Evolutionary conservation across 2,113 vertebrate species (phyloP), one percentile per base, ranked within the genome.

Genomic region (Marcusenius ussheri): DNA sequence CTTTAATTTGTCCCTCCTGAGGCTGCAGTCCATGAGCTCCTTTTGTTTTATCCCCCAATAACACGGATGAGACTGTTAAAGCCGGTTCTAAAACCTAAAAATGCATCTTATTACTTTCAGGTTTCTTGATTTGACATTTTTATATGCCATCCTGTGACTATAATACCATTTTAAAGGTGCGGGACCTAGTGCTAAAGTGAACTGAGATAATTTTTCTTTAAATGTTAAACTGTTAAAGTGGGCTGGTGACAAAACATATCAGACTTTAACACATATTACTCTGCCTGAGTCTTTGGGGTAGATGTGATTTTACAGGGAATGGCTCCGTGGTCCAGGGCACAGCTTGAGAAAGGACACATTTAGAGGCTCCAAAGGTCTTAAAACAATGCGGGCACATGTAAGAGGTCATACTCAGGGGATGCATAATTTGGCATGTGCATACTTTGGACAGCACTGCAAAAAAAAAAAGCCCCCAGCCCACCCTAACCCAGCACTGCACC

Each of bases 391-490:
- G 94, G 90, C 87, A 19, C 92, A 94, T 91, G 95, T 96, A 94
- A 92, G 31, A 90, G 95, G 96, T 94, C 89, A 89, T 92, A 0
- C 91, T 93, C 92, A 74, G 56, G 92, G 94, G 94, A 93, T 95
- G 93, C 94, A 93, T 93, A 93, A 92, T 91, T 91, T 95, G 95
- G 95, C 96, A 96, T 97, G 95, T 95, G 95, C 94, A 96, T 96
- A 95, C 95, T 94, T 93, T 96, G 95, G 95, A 95, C 95, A 96
- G 93, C 93, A 93, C 97, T 95, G 94, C 93, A 92, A 24, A 42
- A 83, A 24, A 42, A 83, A 80, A 80, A 83, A 45, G 15, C n/a
- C 42, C 80, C 21, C n/a, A 27, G 47, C 24, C 84, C 24, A 3
- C 11, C 10, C 8, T 27, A 3, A 19, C 84, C 47, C 47, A 86